phyloP scores from a whole-genome alignment of 2,888 invertebrate species.

The Meteorus cinctellus region DNA sequence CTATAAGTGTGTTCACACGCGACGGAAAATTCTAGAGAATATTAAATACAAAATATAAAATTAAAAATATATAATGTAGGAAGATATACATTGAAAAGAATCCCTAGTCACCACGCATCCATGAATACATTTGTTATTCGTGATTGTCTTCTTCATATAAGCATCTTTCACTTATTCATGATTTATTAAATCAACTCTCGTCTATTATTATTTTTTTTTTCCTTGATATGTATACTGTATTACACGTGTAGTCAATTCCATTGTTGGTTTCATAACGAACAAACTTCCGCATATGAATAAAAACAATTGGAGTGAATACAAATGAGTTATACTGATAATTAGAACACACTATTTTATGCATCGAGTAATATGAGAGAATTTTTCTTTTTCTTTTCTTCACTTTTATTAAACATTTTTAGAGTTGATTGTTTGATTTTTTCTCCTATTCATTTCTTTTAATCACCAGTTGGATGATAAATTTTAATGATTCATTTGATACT shows the following conservation, averaged over 20 bases:
- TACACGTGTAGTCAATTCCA: neutral
- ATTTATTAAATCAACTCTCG: neutral
- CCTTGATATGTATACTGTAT: neutral
- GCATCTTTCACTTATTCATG: constrained; percentile 7
- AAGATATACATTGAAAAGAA: neutral
- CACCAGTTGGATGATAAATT: neutral
- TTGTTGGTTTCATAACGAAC: constrained; percentile 30
- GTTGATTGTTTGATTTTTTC: neutral
- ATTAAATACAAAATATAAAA: neutral
- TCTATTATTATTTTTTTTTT: constrained; percentile 15
- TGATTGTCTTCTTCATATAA: constrained; percentile 22
- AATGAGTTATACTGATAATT: constrained; percentile 1
- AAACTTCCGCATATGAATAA: constrained; percentile 20
- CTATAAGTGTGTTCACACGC: constrained; percentile 46
- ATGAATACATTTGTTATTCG: neutral
- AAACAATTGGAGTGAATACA: constrained; percentile 7
- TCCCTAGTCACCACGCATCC: neutral
- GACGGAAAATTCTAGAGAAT: neutral
- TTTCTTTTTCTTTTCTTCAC: neutral
- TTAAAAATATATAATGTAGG: neutral
- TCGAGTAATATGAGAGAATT: neutral
- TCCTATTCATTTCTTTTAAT: neutral
- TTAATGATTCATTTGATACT: neutral
- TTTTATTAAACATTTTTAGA: neutral
- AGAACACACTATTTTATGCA: neutral